Evolutionary conservation across 2,797 vertebrate genomes (phyloP).

Genomic region (Rachycentron canadum): DNA sequence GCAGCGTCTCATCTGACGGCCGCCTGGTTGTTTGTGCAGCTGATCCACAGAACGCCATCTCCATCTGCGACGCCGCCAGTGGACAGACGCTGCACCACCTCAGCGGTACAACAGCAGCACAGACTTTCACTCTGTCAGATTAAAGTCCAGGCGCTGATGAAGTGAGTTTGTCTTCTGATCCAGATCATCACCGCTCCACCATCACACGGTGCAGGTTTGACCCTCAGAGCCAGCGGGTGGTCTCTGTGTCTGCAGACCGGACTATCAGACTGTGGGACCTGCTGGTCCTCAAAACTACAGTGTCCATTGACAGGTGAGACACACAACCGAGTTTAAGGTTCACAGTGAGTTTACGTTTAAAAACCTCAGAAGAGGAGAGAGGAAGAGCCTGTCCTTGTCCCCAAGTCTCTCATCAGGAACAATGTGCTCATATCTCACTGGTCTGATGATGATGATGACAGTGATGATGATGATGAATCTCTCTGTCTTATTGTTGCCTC

Average conservation of each 20-base stretch:
- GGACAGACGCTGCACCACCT: constrained; percentile 63
- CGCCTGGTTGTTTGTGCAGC: constrained; percentile 77
- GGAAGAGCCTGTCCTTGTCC: too few species aligned
- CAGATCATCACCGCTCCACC: constrained; percentile 84
- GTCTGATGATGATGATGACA: too few species aligned
- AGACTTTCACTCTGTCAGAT: rapidly evolving
- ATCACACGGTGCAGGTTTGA: constrained; percentile 86
- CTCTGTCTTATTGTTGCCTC: neutral
- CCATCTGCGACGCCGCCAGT: constrained; percentile 66
- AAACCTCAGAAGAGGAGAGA: too few species aligned
- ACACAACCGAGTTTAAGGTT: too few species aligned
- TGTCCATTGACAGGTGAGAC: constrained; percentile 78
- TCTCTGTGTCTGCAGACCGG: constrained; percentile 83
- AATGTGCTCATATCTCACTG: too few species aligned
- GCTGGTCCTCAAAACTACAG: constrained; percentile 72
- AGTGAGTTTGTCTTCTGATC: neutral
- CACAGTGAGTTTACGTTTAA: too few species aligned
- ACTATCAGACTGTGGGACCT: constrained; percentile 87
- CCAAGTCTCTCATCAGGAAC: too few species aligned
- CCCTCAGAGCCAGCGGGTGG: constrained; percentile 79
- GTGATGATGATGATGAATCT: too few species aligned
- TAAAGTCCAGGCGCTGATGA: neutral
- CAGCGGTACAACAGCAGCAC: constrained; percentile 62
- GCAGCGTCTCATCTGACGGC: constrained; percentile 82
- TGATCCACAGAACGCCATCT: constrained; percentile 76